A percentile compares a stretch with the other conserved stretches of the same genome.
phyloP scores from a whole-genome alignment of 2,113 vertebrate species.

The Nesospiza acunhae region DNA sequence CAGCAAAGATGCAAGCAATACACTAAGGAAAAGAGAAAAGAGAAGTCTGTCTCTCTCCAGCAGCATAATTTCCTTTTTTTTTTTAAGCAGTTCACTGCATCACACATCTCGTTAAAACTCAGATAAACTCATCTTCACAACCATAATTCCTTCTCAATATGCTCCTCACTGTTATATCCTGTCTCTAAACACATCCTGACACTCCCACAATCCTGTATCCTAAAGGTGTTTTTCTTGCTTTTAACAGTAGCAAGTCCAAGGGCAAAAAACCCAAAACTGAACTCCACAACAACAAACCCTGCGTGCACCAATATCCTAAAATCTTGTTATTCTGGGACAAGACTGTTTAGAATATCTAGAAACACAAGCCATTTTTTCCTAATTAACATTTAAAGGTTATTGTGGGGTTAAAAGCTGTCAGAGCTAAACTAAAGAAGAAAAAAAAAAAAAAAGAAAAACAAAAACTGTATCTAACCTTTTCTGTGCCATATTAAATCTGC shows the following conservation, averaged over 20 bases:
- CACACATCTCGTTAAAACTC: neutral
- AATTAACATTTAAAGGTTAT: neutral
- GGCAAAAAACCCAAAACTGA: neutral
- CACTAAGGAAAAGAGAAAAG: neutral
- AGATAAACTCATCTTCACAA: neutral
- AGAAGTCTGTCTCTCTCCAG: neutral
- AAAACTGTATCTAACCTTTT: neutral
- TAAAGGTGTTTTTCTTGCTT: neutral
- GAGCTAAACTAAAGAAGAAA: neutral
- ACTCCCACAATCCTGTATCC: neutral
- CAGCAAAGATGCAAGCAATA: neutral
- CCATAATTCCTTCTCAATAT: neutral
- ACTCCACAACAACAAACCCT: neutral
- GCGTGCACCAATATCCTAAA: neutral
- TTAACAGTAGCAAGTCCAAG: neutral
- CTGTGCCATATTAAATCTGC: neutral
- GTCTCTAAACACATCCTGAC: neutral
- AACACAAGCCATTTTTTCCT: neutral
- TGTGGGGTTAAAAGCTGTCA: neutral
- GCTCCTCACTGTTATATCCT: neutral
- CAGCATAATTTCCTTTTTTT: neutral
- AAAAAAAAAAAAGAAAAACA: neutral
- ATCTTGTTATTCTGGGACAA: neutral
- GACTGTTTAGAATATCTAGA: neutral
- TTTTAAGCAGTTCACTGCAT: neutral